Percentiles rank a stretch among this genome's conserved stretches.
These are phyloP conservation scores for Apostichopus parvimensis DNA, from an alignment of 35 echinoderm and acorn worm genomes.

Conservation along the genomic window DNA sequence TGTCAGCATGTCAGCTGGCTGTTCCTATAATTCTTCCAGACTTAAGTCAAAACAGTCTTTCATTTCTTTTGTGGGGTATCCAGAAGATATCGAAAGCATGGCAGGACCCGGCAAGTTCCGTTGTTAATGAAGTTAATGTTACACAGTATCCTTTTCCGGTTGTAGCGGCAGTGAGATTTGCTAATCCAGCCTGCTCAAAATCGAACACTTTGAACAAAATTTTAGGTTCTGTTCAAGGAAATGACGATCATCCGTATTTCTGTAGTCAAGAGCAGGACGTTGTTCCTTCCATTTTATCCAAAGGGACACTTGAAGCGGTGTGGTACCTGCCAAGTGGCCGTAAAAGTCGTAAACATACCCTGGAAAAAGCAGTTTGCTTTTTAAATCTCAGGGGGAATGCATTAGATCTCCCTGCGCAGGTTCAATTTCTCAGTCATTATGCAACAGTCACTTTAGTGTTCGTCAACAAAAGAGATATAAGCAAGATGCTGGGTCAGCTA, in stretches of 20 bases:
- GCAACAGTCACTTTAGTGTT: background rate
- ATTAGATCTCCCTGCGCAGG: background rate
- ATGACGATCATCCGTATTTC: conserved; percentile 21
- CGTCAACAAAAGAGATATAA: background rate
- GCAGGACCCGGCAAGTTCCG: no score
- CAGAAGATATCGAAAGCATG: no score
- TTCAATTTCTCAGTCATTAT: background rate
- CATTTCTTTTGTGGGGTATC: no score
- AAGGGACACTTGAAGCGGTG: conserved; percentile 25
- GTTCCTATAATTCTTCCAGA: no score
- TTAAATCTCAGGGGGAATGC: conserved; percentile 14
- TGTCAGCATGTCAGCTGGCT: no score
- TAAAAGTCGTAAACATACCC: background rate
- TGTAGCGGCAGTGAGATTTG: background rate
- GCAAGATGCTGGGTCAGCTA: background rate
- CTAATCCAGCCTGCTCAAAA: background rate
- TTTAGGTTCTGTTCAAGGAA: conserved; percentile 28
- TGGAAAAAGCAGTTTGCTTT: background rate
- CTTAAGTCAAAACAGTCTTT: no score
- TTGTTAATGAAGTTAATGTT: no score
- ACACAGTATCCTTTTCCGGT: background rate
- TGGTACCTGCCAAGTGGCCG: background rate
- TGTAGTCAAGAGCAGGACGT: conserved; percentile 17
- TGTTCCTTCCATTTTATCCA: background rate
- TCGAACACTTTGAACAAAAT: conserved; percentile 37